phyloP scores from a whole-genome alignment of 2,113 vertebrate genomes.

The cat (Felis catus) region F.catus_Fca126_mat1.0 CM031411.1:77082501-77083000 shows the following conservation, averaged over 20 bases:
- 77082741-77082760: not conserved
- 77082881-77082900: not conserved
- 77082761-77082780: slow-evolving; percentile 16
- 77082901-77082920: not conserved
- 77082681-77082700: not conserved
- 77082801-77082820: slow-evolving; percentile 19
- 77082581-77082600: not conserved
- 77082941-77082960: not conserved
- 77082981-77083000: not conserved
- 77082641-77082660: not conserved
- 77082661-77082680: slow-evolving; percentile 25
- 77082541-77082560: slow-evolving; percentile 5
- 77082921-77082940: not conserved
- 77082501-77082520: slow-evolving; percentile 29
- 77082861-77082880: slow-evolving; percentile 21
- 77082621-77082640: slow-evolving; percentile 3
- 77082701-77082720: not conserved
- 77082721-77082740: slow-evolving; percentile 27
- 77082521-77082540: slow-evolving; percentile 17
- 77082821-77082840: slow-evolving; percentile 21
- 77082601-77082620: not conserved
- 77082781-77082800: slow-evolving; percentile 1
- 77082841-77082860: slow-evolving; percentile 1
- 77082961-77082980: not conserved
- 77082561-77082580: slow-evolving; percentile 7